phyloP scores from a whole-genome alignment of 2,113 vertebrate genomes.

The Psophia crepitans region DNA sequence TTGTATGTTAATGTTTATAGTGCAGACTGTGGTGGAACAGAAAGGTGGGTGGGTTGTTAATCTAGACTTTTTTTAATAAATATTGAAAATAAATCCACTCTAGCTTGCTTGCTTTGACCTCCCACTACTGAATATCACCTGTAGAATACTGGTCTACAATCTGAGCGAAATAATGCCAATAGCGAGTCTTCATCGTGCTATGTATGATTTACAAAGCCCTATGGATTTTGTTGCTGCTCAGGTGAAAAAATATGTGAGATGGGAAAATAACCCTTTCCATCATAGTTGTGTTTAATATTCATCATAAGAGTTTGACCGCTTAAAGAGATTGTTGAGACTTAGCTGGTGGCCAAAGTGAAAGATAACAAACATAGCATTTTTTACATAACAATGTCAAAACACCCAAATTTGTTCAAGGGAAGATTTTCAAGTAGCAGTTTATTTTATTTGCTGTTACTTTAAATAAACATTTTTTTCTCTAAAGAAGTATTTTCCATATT shows the following conservation, averaged over 20 bases:
- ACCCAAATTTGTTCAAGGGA: not conserved
- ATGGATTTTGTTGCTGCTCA: not conserved
- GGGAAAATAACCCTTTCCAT: not conserved
- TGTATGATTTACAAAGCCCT: not conserved
- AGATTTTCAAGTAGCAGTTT: not conserved
- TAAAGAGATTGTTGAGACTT: slow-evolving; percentile 10
- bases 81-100: not conserved
- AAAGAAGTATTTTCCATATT: not conserved
- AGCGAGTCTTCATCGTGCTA: not conserved
- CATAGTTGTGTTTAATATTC: not conserved
- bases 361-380: not conserved
- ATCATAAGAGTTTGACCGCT: not conserved
- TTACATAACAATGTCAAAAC: not conserved
- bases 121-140: not conserved
- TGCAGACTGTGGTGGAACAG: not conserved
- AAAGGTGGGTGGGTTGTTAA: not conserved
- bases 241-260: slow-evolving; percentile 21
- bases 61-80: not conserved
- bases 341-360: not conserved
- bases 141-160: not conserved
- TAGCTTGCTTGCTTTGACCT: not conserved
- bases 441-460: slow-evolving; percentile 1
- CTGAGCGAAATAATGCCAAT: not conserved
- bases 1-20: not conserved
- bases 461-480: not conserved